phyloP scores from a whole-genome alignment of 2,113 vertebrate species.

The Lophius piscatorius region DNA sequence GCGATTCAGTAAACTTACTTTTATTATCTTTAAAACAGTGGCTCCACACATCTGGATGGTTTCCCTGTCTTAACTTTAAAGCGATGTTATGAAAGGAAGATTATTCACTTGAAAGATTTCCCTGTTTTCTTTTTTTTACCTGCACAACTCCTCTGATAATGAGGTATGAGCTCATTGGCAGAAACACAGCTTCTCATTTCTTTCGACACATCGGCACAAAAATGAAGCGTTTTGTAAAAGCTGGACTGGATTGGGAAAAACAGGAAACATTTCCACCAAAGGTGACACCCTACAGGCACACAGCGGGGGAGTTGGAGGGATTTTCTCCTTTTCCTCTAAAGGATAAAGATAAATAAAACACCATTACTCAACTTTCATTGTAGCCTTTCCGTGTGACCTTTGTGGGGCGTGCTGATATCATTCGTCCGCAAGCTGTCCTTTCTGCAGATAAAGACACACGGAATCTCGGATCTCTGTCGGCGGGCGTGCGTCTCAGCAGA shows the following conservation, averaged over 20 bases:
- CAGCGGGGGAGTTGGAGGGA: slow-evolving; percentile 13
- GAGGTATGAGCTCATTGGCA: no score
- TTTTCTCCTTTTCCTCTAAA: slow-evolving; percentile 37
- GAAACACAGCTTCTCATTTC: slow-evolving; percentile 1
- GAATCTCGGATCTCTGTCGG: slow-evolving; percentile 52
- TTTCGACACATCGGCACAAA: not conserved
- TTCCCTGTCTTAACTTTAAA: no score
- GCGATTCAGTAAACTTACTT: no score
- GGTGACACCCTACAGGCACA: slow-evolving; percentile 8
- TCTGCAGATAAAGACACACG: slow-evolving; percentile 47
- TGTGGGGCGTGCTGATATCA: slow-evolving; percentile 40
- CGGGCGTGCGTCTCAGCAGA: slow-evolving; percentile 18
- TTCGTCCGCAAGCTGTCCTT: slow-evolving; percentile 63
- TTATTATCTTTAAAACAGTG: no score
- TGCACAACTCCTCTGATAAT: slow-evolving; percentile 15
- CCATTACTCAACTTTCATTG: slow-evolving; percentile 73
- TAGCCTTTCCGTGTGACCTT: slow-evolving; percentile 76
- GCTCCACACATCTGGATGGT: no score
- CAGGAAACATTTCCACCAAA: slow-evolving; percentile 32
- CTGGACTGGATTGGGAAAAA: slow-evolving; percentile 1
- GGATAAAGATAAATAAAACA: slow-evolving; percentile 66
- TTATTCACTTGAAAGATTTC: slow-evolving; percentile 11
- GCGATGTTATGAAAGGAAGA: slow-evolving; percentile 27
- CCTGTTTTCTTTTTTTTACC: slow-evolving; percentile 10
- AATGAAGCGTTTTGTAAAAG: not conserved